Conservation (phyloP, 64 coral and sea anemone genomes). For the Dendrophyllia cribrosa region DNA sequence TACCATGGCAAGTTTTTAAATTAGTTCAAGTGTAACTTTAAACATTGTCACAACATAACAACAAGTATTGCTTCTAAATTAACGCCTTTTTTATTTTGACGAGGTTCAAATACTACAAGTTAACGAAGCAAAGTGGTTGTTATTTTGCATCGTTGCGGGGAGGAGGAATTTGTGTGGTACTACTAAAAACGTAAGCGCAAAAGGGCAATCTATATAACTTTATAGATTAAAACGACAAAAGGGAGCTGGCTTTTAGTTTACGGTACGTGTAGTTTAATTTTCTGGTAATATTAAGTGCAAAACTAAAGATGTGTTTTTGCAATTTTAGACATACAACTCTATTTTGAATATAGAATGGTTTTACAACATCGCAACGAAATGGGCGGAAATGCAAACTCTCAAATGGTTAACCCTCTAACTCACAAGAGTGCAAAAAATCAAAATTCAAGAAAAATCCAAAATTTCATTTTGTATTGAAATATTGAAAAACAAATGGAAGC, state of each 20-base stretch:
- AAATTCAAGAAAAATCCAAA: too few species aligned
- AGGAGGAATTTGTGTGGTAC: too few species aligned
- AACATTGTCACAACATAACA: constrained; percentile 20
- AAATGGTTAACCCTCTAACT: too few species aligned
- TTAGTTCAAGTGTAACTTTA: background rate
- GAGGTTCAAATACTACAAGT: background rate
- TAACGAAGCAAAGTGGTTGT: background rate
- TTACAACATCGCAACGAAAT: too few species aligned
- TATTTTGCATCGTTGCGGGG: background rate
- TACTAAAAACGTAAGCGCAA: too few species aligned
- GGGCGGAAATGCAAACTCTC: too few species aligned
- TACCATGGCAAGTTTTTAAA: background rate
- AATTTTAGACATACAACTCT: too few species aligned
- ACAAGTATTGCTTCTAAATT: constrained; percentile 7
- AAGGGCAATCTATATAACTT: too few species aligned
- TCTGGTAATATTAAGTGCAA: background rate
- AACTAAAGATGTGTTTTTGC: background rate
- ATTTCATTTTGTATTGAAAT: too few species aligned
- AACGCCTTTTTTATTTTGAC: background rate
- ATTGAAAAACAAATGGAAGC: too few species aligned
- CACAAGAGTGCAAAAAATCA: too few species aligned
- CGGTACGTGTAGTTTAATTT: background rate
- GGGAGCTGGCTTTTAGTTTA: background rate
- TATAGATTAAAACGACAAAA: background rate
- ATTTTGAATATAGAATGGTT: too few species aligned